Base-by-base conservation (phyloP, 2,888 invertebrate genomes). In the Papilio elwesi region DNA sequence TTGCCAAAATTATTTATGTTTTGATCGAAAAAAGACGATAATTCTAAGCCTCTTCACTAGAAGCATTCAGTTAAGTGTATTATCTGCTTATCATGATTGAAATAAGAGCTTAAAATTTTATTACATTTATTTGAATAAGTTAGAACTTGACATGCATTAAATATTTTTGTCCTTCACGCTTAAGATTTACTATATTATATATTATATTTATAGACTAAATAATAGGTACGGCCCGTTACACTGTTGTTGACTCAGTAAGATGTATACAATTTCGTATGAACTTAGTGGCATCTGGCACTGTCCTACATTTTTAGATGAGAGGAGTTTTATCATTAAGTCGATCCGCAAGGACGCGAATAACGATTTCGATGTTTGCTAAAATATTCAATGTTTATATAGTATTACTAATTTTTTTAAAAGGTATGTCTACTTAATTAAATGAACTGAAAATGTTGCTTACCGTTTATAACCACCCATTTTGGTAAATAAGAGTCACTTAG, bases 271-370 rank as follows among this genome's bases (percentile, higher is more conserved):
- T 73, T 64, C n/a, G 73, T 68, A 47, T 68, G 68, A 74, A 75
- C 74, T 72, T 73, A 73, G 73, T 81, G 82, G 83, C 77, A 78
- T 77, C 74, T 87, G 87, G 82, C 89, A 89, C 90, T 89, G 90
- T 87, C 87, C 89, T 87, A 90, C 84, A 86, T 90, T 87, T 81
- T 79, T 78, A 83, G 79, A 77, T 78, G 74, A 82, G 79, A 82
- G 83, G 85, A 86, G 85, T 86, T 85, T 84, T 79, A 82, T 82
- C 82, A 80, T 80, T 78, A 78, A 79, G 78, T 82, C 67, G 55
- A 74, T 74, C 68, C 68, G 74, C 77, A 73, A 78, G 77, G 77
- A 78, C 77, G 74, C 16, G 51, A 15, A 66, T 13, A 59, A 66
- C 65, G 65, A 12, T 51, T 51, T 38, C 38, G 13, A 62, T 62